A percentile compares a stretch with the other conserved stretches of the same genome.
Evolutionary conservation across 2,888 invertebrate genomes (phyloP).

Genomic region (Cosmopolites sordidus): DNA sequence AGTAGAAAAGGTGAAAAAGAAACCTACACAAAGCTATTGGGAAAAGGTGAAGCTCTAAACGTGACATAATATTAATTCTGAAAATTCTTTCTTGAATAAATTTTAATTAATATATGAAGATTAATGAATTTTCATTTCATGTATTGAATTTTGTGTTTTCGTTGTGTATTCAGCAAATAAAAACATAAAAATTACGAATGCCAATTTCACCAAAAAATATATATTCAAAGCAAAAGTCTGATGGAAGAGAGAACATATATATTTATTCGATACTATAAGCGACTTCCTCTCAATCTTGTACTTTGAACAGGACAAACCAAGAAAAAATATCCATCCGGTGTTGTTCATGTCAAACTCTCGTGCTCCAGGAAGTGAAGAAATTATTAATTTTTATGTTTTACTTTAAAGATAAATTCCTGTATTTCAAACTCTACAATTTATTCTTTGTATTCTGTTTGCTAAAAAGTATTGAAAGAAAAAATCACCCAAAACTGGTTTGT

Average conservation of each 20-base stretch:
- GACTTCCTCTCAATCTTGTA: slow-evolving; percentile 6
- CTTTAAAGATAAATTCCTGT: neutral
- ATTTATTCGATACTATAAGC: neutral
- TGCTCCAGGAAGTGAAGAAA: slow-evolving; percentile 16
- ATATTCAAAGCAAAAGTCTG: slow-evolving; percentile 13
- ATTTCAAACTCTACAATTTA: no score
- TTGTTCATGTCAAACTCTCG: slow-evolving; percentile 13
- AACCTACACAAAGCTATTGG: slow-evolving; percentile 9
- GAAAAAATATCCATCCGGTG: slow-evolving; percentile 16
- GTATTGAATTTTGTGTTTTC: slow-evolving; percentile 4
- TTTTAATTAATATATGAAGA: no score
- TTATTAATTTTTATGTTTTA: neutral
- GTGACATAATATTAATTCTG: no score
- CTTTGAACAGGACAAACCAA: slow-evolving; percentile 11
- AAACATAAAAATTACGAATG: slow-evolving; percentile 8
- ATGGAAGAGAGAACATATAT: neutral
- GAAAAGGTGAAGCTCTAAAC: neutral
- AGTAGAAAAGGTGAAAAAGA: neutral
- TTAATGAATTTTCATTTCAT: neutral
- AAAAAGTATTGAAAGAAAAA: no score
- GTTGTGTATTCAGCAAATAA: slow-evolving; percentile 16
- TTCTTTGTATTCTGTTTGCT: no score
- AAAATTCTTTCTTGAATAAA: no score
- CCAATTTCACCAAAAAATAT: slow-evolving; percentile 10
- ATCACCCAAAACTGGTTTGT: no score